These are phyloP conservation scores for Temnothorax longispinosus DNA, from an alignment of 1,140 invertebrate genomes.

Conservation along the genomic window DNA sequence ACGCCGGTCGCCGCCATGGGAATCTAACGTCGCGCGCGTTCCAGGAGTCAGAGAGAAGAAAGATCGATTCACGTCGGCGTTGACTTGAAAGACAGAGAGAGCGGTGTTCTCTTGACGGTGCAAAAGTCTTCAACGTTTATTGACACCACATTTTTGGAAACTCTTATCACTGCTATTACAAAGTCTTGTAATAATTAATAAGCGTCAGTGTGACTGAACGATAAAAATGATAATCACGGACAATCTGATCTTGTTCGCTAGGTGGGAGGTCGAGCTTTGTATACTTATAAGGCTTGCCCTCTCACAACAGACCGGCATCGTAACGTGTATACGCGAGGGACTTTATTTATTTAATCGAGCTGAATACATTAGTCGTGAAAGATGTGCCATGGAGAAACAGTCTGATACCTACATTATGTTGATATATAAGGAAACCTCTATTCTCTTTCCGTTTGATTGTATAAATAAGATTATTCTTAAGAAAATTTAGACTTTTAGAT, in stretches of 20 bases:
- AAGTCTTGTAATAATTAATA: not conserved
- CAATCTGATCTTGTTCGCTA: slow-evolving; percentile 19
- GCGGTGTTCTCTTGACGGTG: not conserved
- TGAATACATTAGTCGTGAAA: slow-evolving; percentile 77
- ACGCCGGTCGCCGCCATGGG: slow-evolving; percentile 20
- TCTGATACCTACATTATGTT: not conserved
- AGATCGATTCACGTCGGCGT: not conserved
- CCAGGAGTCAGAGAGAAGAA: not conserved
- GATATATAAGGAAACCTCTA: not conserved
- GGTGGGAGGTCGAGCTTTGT: slow-evolving; percentile 48
- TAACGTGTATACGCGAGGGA: slow-evolving; percentile 66
- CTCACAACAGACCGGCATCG: slow-evolving; percentile 36
- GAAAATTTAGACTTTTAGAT: not conserved
- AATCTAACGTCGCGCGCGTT: slow-evolving; percentile 34
- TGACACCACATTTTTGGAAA: not conserved
- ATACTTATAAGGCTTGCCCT: slow-evolving; percentile 37
- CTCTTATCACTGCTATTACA: not conserved
- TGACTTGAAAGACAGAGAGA: not conserved
- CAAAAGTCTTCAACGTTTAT: not conserved
- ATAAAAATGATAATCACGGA: slow-evolving; percentile 9
- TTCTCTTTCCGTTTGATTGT: not conserved
- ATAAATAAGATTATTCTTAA: not conserved
- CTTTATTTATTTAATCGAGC: slow-evolving; percentile 78
- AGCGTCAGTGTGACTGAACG: not conserved
- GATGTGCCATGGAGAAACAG: slow-evolving; percentile 59